These are phyloP conservation scores for Drosophila repletoides DNA, from an alignment of 1,140 invertebrate species.

Conservation along the genomic window DNA sequence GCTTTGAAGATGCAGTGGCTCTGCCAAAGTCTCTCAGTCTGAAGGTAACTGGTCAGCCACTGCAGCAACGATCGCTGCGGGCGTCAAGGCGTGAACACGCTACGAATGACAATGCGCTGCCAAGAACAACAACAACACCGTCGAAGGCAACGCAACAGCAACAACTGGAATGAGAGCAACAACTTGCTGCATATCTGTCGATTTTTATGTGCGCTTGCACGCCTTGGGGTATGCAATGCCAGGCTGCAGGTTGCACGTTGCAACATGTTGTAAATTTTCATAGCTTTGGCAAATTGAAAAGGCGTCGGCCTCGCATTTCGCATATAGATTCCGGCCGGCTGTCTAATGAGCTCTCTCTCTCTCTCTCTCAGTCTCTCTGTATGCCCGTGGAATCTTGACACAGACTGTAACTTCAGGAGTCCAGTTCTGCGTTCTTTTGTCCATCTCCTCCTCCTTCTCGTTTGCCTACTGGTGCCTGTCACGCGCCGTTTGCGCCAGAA, in stretches of 20 bases:
- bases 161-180: constrained; percentile 39
- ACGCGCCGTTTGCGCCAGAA: constrained; percentile 75
- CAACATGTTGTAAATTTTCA: constrained; percentile 74
- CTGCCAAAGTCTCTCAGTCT: not conserved
- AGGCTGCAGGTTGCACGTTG: not conserved
- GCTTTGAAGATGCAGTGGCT: constrained; percentile 72
- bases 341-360: constrained; percentile 76
- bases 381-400: not conserved
- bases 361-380: not conserved
- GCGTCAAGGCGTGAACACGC: constrained; percentile 78
- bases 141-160: constrained; percentile 7
- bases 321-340: constrained; percentile 58
- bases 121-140: constrained; percentile 28
- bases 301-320: constrained; percentile 71
- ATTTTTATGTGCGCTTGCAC: constrained; percentile 82
- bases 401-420: no score
- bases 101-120: constrained; percentile 72
- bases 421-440: not conserved
- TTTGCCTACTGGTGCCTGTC: constrained; percentile 62
- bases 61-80: constrained; percentile 55
- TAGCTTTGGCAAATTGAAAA: constrained; percentile 78
- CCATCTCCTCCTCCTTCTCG: not conserved
- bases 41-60: constrained; percentile 6
- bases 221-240: constrained; percentile 75
- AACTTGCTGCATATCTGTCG: constrained; percentile 69